Conservation (phyloP, 2,113 vertebrate species). For the Chelonoidis abingdonii region DNA sequence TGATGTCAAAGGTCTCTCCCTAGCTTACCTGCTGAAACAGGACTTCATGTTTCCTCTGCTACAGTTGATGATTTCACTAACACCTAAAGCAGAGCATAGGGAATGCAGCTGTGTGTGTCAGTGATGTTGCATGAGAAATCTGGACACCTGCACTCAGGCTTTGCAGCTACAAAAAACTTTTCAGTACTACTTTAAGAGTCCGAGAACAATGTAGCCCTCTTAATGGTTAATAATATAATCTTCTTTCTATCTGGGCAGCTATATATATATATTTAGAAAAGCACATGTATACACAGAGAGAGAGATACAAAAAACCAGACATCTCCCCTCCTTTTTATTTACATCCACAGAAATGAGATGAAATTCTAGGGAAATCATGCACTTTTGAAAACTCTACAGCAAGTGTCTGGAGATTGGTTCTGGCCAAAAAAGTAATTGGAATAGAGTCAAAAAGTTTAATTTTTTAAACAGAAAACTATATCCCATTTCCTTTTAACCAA, state of each 20-base stretch:
- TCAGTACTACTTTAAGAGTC: background rate
- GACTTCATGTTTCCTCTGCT: background rate
- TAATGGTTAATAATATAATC: background rate
- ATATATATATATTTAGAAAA: background rate
- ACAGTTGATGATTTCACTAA: background rate
- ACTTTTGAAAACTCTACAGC: background rate
- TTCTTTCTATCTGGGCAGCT: background rate
- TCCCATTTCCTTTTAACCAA: background rate
- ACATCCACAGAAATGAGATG: background rate
- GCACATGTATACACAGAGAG: too few species aligned
- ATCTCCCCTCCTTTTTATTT: background rate
- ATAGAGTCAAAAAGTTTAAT: background rate
- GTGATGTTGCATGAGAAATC: fast-evolving
- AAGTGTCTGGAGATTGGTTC: fast-evolving
- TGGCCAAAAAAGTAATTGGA: background rate
- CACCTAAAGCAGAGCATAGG: fast-evolving
- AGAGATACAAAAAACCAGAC: background rate
- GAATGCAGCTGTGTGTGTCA: background rate
- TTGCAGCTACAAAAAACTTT: background rate
- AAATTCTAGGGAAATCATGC: fast-evolving
- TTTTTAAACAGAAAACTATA: background rate
- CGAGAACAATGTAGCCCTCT: background rate
- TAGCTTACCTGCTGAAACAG: background rate
- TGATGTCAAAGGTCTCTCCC: background rate
- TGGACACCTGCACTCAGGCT: fast-evolving